These are phyloP conservation scores for Apteryx mantelli DNA, from an alignment of 2,113 vertebrate genomes.

Conservation along the genomic window DNA sequence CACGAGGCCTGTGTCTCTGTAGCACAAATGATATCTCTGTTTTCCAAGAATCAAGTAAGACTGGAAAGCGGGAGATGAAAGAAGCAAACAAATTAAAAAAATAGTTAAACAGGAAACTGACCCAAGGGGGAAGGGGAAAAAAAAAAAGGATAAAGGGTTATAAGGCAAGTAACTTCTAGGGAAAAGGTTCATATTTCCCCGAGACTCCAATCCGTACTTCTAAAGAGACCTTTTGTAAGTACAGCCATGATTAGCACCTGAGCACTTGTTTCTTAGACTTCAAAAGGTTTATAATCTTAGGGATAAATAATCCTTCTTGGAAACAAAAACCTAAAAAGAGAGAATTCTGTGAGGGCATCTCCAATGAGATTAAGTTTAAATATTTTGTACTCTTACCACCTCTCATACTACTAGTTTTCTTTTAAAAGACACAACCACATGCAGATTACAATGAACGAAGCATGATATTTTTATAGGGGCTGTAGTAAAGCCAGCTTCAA, in stretches of 20 bases:
- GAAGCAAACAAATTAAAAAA: not conserved
- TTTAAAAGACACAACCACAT: not conserved
- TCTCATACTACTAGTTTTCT: not conserved
- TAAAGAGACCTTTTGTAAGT: not conserved
- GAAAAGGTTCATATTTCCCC: not conserved
- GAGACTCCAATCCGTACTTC: not conserved
- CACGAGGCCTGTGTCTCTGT: not conserved
- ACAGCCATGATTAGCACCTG: accelerated
- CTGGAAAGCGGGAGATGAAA: not conserved
- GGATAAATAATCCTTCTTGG: not conserved
- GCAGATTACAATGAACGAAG: not conserved
- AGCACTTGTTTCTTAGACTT: not conserved
- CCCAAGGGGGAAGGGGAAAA: not conserved
- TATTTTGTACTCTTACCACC: not conserved
- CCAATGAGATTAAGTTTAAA: not conserved
- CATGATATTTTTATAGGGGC: not conserved
- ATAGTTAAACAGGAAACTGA: not conserved
- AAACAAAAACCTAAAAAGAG: not conserved
- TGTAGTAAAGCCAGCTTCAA: not conserved
- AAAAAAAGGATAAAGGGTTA: not conserved
- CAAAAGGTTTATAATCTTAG: not conserved
- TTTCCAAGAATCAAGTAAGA: not conserved
- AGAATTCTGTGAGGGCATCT: not conserved
- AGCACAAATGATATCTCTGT: not conserved
- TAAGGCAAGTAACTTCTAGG: not conserved